Conservation (phyloP, 1,140 invertebrate genomes). For the Holotrichia oblita region DNA sequence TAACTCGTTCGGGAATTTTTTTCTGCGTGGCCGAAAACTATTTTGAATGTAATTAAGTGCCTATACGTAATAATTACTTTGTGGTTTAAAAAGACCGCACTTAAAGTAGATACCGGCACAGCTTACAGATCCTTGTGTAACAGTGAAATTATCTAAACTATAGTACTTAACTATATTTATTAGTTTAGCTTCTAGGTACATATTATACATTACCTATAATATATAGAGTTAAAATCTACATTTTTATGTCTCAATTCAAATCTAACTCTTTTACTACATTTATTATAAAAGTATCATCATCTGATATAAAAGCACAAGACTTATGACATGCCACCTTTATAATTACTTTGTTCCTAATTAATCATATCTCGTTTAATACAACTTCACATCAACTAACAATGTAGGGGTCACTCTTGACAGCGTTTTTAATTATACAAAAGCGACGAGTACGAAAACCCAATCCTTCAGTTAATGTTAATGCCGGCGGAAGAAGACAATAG, state of each 20-base stretch:
- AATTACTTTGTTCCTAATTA: constrained; percentile 33
- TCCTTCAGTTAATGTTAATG: constrained; percentile 2
- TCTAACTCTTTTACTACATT: background rate
- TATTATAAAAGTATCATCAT: too few relatives aligned
- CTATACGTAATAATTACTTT: constrained; percentile 31
- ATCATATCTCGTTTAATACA: constrained; percentile 30
- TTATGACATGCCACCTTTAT: background rate
- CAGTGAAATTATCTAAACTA: too few relatives aligned
- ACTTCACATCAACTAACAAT: constrained; percentile 35
- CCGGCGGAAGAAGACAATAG: background rate
- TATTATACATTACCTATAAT: too few relatives aligned
- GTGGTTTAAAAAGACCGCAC: background rate
- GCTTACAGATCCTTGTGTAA: too few relatives aligned
- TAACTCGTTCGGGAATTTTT: background rate
- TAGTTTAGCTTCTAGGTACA: too few relatives aligned
- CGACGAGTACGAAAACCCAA: background rate
- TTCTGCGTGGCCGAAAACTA: constrained; percentile 2
- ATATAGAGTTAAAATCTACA: background rate
- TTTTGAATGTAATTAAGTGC: constrained; percentile 20
- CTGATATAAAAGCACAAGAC: background rate
- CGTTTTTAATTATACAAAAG: constrained; percentile 5
- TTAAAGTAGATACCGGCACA: background rate
- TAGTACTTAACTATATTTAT: too few relatives aligned
- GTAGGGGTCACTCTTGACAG: constrained; percentile 9
- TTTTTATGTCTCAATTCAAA: background rate